Evolutionary conservation across 1,140 invertebrate genomes (phyloP), one percentile per base, ranked within the genome.

Genomic region (Drosophila takahashii): DNA sequence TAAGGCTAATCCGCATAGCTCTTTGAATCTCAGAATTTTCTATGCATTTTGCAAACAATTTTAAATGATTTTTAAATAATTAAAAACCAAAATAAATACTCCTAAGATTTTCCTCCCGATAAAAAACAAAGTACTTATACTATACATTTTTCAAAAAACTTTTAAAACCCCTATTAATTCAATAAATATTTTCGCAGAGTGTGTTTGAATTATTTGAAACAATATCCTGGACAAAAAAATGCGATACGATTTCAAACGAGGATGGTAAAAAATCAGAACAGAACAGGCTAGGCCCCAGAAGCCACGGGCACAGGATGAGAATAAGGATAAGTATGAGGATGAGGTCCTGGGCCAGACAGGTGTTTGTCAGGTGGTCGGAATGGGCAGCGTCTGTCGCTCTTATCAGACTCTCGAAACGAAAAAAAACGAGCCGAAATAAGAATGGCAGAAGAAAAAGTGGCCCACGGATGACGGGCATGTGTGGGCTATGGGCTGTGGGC

Each of bases 171-270:
- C 5, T 15, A 0, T 44, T 22, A 7, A 1, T 16, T 9, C 0
- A 16, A 15, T 22, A 47, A 15, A 10, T 8, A 15, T 52, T 42
- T 66, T 66, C 5, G 13, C 41, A 9, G n/a, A 65, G 54, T 65
- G 67, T n/a, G 56, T 9, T 91, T 86, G 89, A 91, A 91, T 91
- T 91, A 91, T 91, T 91, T 91, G 89, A 91, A 91, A 91, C 89
- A 91, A 91, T 91, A 91, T 91, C 81, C 84, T 89, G 73, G 22
- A 22, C 47, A 79, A 87, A 90, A 90, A 91, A 86, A 83, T 79
- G 79, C 79, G 70, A 91, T 89, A 91, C 83, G 87, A 87, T 91
- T 89, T 89, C 77, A 89, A 83, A 89, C 78, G 83, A 74, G 65
- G 79, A 80, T 77, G 84, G 71, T 64, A 78, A 84, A 89, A 89